Conservation (phyloP, 2,888 invertebrate species). For the Spilarctia lutea region DNA sequence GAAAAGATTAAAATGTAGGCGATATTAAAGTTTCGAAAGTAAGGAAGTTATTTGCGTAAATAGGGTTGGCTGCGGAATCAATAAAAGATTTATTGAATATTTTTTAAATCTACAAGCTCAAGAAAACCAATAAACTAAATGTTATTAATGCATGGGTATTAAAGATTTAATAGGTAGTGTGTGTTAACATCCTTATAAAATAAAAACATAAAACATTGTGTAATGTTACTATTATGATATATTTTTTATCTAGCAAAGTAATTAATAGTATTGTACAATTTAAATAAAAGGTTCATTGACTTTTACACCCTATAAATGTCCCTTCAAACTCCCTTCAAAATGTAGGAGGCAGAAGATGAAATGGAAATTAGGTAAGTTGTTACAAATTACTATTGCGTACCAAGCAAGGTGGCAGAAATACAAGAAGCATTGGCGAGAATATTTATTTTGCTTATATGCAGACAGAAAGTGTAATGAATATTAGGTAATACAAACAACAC, state of each 20-base stretch:
- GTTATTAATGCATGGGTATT: not conserved
- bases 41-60: constrained; percentile 66
- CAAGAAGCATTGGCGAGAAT: too few relatives aligned
- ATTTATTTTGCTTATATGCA: too few relatives aligned
- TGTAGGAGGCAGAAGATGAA: too few relatives aligned
- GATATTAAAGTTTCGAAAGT: constrained; percentile 66
- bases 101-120: not conserved
- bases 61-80: constrained; percentile 32
- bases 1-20: constrained; percentile 58
- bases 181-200: not conserved
- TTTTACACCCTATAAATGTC: too few relatives aligned
- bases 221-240: not conserved
- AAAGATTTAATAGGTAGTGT: not conserved
- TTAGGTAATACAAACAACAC: too few relatives aligned
- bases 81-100: not conserved
- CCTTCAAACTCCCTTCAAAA: too few relatives aligned
- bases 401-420: too few relatives aligned
- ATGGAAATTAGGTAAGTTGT: not conserved
- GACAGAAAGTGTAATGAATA: too few relatives aligned
- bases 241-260: not conserved
- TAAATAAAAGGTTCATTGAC: too few relatives aligned
- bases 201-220: not conserved
- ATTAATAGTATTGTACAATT: not conserved
- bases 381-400: too few relatives aligned
- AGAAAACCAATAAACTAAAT: not conserved